Evolutionary conservation across 2,888 invertebrate genomes (phyloP).

Genomic region (Philereme vetulata): DNA sequence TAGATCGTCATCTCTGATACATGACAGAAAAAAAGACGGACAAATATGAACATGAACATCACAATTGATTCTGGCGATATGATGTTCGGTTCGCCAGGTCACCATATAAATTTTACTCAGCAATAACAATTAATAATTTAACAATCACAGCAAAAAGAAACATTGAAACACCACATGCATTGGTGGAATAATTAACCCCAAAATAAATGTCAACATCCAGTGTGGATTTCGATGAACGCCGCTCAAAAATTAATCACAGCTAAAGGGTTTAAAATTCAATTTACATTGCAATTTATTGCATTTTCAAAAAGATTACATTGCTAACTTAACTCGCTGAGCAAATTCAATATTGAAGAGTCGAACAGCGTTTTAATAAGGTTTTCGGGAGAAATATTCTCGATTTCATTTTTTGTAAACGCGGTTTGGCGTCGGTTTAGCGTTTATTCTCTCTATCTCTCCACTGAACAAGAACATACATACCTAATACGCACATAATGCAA

Average conservation of each 20-base stretch:
- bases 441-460: too few relatives aligned
- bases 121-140: background rate
- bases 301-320: slow-evolving; percentile 31
- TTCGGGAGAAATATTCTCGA: too few relatives aligned
- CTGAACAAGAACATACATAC: too few relatives aligned
- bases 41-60: too few relatives aligned
- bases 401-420: too few relatives aligned
- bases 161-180: background rate
- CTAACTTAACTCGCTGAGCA: slow-evolving; percentile 11
- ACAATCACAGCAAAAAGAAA: background rate
- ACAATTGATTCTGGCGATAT: too few relatives aligned
- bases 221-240: slow-evolving; percentile 25
- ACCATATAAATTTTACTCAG: too few relatives aligned
- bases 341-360: slow-evolving; percentile 8
- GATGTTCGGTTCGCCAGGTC: too few relatives aligned
- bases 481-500: too few relatives aligned
- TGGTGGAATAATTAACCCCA: slow-evolving; percentile 19
- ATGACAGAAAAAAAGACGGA: too few relatives aligned
- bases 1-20: too few relatives aligned
- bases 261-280: slow-evolving; percentile 45
- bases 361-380: background rate
- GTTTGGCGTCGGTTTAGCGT: too few relatives aligned
- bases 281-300: slow-evolving; percentile 40
- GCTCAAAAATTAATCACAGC: slow-evolving; percentile 33
- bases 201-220: slow-evolving; percentile 10